Evolutionary conservation across 2,113 vertebrate genomes (phyloP).

Genomic region (Periophthalmodon schlosseri): DNA sequence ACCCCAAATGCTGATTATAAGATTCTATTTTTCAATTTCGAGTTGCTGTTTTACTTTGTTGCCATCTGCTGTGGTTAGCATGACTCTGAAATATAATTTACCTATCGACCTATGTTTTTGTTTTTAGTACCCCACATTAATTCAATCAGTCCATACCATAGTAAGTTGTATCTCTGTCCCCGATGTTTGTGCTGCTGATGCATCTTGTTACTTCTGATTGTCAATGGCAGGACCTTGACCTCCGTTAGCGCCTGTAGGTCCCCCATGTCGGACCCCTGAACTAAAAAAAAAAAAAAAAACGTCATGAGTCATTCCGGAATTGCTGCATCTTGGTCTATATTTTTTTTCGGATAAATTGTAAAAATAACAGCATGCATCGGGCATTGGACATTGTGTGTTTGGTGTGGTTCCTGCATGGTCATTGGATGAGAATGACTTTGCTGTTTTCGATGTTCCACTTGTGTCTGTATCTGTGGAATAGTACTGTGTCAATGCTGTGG

Average conservation of each 20-base stretch:
- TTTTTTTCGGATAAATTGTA: neutral
- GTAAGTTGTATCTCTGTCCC: constrained; percentile 77
- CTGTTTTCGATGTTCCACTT: constrained; percentile 57
- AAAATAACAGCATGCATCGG: constrained; percentile 67
- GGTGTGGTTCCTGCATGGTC: constrained; percentile 68
- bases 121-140: constrained; percentile 78
- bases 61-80: constrained; percentile 42
- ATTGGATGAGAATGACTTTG: constrained; percentile 72
- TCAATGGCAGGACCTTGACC: constrained; percentile 39
- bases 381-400: constrained; percentile 66
- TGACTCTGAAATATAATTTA: constrained; percentile 68
- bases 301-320: constrained; percentile 49
- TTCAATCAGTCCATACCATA: constrained; percentile 79
- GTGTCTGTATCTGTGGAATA: constrained; percentile 51
- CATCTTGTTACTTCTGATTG: constrained; percentile 71
- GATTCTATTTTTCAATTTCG: neutral
- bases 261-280: constrained; percentile 24
- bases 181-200: constrained; percentile 76
- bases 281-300: constrained; percentile 33
- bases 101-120: constrained; percentile 72
- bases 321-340: constrained; percentile 66
- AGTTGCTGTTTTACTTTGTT: constrained; percentile 39
- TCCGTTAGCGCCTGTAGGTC: constrained; percentile 19
- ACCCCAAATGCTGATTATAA: neutral
- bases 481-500: constrained; percentile 62